Conservation (phyloP, 1,140 invertebrate genomes). For the Drosophila seguyi region DNA sequence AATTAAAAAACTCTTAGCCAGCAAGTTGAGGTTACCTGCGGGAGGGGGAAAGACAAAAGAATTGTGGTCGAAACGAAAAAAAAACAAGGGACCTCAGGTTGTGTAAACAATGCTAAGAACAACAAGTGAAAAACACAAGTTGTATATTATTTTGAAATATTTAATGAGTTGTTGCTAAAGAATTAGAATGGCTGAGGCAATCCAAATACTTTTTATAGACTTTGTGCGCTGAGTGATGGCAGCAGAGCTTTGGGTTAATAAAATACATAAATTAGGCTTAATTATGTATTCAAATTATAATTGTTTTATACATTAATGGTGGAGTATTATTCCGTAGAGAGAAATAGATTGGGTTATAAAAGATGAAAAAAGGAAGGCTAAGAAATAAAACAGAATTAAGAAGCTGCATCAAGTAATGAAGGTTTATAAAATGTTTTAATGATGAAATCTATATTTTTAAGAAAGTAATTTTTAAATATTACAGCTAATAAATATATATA, state of each 20-base stretch:
- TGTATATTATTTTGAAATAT: slow-evolving; percentile 63
- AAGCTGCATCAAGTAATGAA: too few species aligned
- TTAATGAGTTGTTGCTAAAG: slow-evolving; percentile 46
- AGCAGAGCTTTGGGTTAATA: not conserved
- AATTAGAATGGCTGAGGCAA: slow-evolving; percentile 45
- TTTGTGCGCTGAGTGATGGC: slow-evolving; percentile 3
- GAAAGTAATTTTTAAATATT: too few species aligned
- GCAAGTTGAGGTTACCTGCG: slow-evolving; percentile 4
- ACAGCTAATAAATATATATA: too few species aligned
- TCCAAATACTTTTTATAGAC: slow-evolving; percentile 12
- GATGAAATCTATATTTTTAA: too few species aligned
- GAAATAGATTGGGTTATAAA: too few species aligned
- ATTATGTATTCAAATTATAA: slow-evolving; percentile 2
- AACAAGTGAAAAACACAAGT: slow-evolving; percentile 51
- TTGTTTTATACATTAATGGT: slow-evolving; percentile 10
- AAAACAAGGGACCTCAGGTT: slow-evolving; percentile 48
- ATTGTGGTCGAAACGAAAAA: slow-evolving; percentile 53
- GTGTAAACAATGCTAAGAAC: slow-evolving; percentile 40
- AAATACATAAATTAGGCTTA: slow-evolving; percentile 23
- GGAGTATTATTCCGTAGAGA: not conserved
- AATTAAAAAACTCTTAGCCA: slow-evolving; percentile 75
- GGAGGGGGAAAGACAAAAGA: slow-evolving; percentile 57
- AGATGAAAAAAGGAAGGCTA: too few species aligned
- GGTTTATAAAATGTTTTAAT: too few species aligned
- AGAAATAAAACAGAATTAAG: too few species aligned